A percentile compares a stretch with the other conserved stretches of the same genome.
Conservation (phyloP, 2,888 invertebrate species). For the Cheilosia scutellata region DNA sequence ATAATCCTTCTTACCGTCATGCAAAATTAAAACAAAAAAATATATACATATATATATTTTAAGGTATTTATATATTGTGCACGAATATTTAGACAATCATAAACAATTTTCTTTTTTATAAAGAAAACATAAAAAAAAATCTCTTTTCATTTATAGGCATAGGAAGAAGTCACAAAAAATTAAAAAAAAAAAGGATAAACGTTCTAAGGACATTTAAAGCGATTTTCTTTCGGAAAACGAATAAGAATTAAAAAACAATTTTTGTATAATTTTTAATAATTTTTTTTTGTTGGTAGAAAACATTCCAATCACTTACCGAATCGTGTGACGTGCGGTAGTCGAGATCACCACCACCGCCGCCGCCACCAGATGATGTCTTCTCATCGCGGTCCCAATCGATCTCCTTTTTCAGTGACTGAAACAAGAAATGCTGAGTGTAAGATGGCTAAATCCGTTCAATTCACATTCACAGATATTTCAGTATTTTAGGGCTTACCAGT, state of each 20-base stretch:
- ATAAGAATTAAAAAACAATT: constrained; percentile 77
- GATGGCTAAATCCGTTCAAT: constrained; percentile 70
- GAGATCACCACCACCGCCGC: constrained; percentile 87
- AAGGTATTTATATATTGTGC: constrained; percentile 26
- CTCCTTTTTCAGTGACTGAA: constrained; percentile 94
- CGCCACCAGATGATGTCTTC: constrained; percentile 87
- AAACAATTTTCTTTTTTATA: constrained; percentile 40
- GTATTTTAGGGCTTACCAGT: constrained; percentile 87
- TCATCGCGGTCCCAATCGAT: constrained; percentile 94
- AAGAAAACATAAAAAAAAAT: constrained; percentile 27
- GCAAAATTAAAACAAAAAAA: constrained; percentile 57
- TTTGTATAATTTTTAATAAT: constrained; percentile 60
- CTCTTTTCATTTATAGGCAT: constrained; percentile 63
- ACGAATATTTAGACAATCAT: constrained; percentile 64
- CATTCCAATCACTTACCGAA: constrained; percentile 88
- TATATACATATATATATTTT: constrained; percentile 12
- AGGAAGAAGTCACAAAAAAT: constrained; percentile 78
- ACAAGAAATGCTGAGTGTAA: constrained; percentile 75
- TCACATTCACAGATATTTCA: constrained; percentile 42
- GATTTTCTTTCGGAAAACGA: constrained; percentile 63
- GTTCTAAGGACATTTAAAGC: constrained; percentile 75
- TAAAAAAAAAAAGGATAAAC: constrained; percentile 60
- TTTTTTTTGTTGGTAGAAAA: constrained; percentile 77
- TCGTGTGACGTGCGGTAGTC: constrained; percentile 93
- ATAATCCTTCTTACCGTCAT: constrained; percentile 34